Evolutionary conservation across 2,888 invertebrate species (phyloP).

Genomic region (Acleris emargana): DNA sequence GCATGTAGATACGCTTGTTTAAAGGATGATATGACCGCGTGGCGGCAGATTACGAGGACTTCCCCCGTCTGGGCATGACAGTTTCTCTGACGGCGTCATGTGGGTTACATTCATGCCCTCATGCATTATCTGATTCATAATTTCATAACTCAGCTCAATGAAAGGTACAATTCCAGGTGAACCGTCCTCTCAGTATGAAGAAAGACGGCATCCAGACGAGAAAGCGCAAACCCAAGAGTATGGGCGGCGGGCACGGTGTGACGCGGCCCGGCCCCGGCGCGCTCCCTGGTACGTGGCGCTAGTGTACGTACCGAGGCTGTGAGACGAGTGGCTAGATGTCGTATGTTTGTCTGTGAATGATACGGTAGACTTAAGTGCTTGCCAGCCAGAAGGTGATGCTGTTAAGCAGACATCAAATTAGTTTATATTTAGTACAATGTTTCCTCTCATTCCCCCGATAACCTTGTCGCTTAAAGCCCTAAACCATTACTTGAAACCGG

Average conservation of each 20-base stretch:
- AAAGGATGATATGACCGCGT: constrained; percentile 77
- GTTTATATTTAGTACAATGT: too few species aligned
- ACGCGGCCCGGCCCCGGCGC: constrained; percentile 57
- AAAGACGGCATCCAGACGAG: constrained; percentile 99
- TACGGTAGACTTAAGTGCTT: constrained; percentile 20
- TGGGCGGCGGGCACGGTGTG: constrained; percentile 68
- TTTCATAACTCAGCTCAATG: constrained; percentile 9
- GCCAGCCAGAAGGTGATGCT: not conserved
- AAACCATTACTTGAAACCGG: too few species aligned
- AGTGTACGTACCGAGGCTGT: constrained; percentile 23
- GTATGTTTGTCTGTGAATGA: constrained; percentile 12
- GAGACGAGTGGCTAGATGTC: constrained; percentile 16
- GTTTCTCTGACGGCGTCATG: constrained; percentile 34
- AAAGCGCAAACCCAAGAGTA: constrained; percentile 94
- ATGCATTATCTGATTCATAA: not conserved
- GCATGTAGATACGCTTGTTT: constrained; percentile 79
- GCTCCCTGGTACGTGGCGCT: constrained; percentile 63
- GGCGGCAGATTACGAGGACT: constrained; percentile 73
- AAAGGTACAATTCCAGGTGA: constrained; percentile 86
- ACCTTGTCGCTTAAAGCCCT: too few species aligned
- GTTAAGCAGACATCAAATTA: too few species aligned
- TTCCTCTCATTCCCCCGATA: too few species aligned
- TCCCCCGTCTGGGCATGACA: constrained; percentile 57
- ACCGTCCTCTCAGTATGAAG: constrained; percentile 98
- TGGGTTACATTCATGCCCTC: constrained; percentile 16